phyloP scores from a whole-genome alignment of 2,113 vertebrate species.

The Rhagologus leucostigma region DNA sequence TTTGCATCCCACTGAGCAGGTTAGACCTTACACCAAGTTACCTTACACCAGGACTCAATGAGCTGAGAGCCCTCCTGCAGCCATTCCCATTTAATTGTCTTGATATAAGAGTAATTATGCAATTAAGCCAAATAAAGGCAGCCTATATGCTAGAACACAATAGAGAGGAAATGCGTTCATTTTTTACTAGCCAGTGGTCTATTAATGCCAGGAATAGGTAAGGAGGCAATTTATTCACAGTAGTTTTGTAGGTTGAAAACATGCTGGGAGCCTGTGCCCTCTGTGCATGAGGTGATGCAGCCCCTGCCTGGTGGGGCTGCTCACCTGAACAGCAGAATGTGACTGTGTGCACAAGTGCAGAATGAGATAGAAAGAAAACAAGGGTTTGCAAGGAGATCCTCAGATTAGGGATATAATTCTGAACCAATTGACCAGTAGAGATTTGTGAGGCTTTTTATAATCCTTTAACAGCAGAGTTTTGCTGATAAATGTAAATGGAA shows the following conservation, averaged over 20 bases:
- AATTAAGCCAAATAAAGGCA: constrained; percentile 13
- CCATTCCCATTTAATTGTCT: neutral
- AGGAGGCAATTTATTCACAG: neutral
- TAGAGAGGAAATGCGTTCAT: neutral
- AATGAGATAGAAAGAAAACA: neutral
- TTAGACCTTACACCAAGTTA: neutral
- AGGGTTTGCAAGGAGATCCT: constrained; percentile 11
- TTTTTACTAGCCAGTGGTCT: neutral
- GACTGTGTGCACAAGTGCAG: too few relatives aligned
- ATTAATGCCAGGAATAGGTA: neutral
- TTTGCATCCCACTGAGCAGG: neutral
- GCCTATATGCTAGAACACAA: neutral
- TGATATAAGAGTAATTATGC: neutral
- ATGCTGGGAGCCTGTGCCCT: neutral
- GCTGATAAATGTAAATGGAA: constrained; percentile 55
- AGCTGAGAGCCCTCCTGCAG: neutral
- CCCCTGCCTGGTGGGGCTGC: neutral
- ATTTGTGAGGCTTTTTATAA: constrained; percentile 51
- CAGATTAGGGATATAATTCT: constrained; percentile 17
- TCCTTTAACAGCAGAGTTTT: constrained; percentile 63
- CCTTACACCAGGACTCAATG: neutral
- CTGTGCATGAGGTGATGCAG: neutral
- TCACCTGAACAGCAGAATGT: neutral
- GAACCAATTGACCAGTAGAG: constrained; percentile 51
- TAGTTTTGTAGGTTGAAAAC: neutral